Base-by-base conservation (phyloP, 2,888 invertebrate genomes). In the Sycophila texana region DNA sequence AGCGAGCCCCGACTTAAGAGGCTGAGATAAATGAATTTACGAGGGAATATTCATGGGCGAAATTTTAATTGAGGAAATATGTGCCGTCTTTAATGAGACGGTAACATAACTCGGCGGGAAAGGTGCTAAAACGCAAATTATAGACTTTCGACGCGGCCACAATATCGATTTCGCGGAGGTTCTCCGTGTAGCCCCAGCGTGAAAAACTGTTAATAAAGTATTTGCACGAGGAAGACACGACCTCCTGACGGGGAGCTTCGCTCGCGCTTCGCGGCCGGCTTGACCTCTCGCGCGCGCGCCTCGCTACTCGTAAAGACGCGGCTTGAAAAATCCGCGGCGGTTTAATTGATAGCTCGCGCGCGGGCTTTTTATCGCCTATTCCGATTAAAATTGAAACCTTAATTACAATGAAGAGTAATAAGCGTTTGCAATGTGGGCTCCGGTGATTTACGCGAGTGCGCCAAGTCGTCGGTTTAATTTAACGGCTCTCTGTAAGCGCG, bases 71-170 rank as follows among this genome's bases (percentile, higher is more conserved):
- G 76, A 75, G 75, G 73, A 75, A 74, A 74, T 74, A 70, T 70
- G 79, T 49, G 79, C 63, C 61, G 57, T 20, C 53, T 60, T 74
- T 74, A 74, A 78, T 78, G 78, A 67, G 67, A 53, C 60, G 63
- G 55, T 20, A 26, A 63, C 14, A n/a, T 18, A 39, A 16, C 53
- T 30, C 49, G 63, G 14, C 39, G 67, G 51, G 66, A 73, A 71
- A 79, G 80, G 67, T 57, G 76, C 73, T 72, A 80, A 80, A 73
- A 67, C 72, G 72, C 67, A 73, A 80, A 80, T 80, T 73, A 73
- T 53, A 65, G 71, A 75, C 75, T 74, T 68, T 74, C 63, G 39
- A 63, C 26, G n/a, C 12, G 12, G 18, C 4, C 58, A 53, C 18
- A 51, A 53, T 74, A 79, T 79, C 74, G 79, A 74, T 79, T 71